Base-by-base conservation (phyloP, 2,888 invertebrate genomes). In the Seira ritae region DNA sequence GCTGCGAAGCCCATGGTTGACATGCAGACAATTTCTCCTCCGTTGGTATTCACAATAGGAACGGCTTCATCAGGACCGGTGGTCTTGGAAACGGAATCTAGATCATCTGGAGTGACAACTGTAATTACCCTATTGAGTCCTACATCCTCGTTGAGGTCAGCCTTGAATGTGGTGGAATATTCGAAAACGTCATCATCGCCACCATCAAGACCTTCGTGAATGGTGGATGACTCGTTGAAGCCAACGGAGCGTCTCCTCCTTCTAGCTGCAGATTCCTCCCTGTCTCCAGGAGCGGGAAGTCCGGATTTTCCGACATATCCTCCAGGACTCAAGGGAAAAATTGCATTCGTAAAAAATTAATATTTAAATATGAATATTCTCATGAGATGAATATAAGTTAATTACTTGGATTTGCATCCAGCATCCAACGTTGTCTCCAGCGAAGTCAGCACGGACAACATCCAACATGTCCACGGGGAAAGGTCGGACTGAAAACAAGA, bases 381-480 rank as follows among this genome's bases (percentile, higher is more conserved):
- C n/a, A n/a, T n/a, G n/a, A n/a, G n/a, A n/a, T n/a, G n/a, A n/a
- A n/a, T n/a, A n/a, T n/a, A n/a, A n/a, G n/a, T n/a, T 37, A 68
- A 23, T 90, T 66, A 90, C 90, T 92, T 98, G 97, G 88, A 98
- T 97, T 90, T 97, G 97, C 97, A 98, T 97, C 97, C 97, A 98
- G 91, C 97, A 97, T 19, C 97, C 97, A 1, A 97, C 97, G 90
- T 98, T 98, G 90, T 98, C 97, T 0, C 97, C 97, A 80, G 97
- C 97, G 89, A 98, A 98, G 90, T 97, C 97, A 1, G 97, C 97
- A 74, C 97, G 92, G n/a, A 97, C 97, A 2, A 97, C 97, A 90
- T 97, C 97, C 75, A 97, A 90, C 97, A 97, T 97, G 90, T 97
- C 97, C 0, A 98, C 97, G 0, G 97, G 97, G 93, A 97, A 97